Conservation (phyloP, 1,140 invertebrate species). For the Zaprionus inermis region DNA sequence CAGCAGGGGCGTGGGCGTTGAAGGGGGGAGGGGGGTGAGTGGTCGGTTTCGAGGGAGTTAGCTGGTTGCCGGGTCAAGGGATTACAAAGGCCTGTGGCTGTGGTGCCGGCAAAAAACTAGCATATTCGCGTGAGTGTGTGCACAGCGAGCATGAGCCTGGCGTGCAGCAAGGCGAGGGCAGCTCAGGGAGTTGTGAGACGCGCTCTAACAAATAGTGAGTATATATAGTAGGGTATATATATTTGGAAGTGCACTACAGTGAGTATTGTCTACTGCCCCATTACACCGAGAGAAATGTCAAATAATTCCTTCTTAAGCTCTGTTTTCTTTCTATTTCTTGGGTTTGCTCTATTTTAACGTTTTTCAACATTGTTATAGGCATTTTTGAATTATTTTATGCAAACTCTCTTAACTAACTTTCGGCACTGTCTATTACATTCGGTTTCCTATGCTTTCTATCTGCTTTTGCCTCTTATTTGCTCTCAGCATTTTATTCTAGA, state of each 20-base stretch:
- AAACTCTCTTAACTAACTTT: no score
- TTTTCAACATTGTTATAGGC: background rate
- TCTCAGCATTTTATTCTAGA: no score
- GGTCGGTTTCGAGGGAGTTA: no score
- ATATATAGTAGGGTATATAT: background rate
- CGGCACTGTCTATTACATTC: no score
- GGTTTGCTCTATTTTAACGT: background rate
- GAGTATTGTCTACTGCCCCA: no score
- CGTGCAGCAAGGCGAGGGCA: background rate
- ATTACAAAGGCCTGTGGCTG: constrained; percentile 72
- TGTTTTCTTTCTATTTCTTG: background rate
- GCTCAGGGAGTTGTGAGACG: background rate
- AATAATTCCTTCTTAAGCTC: background rate
- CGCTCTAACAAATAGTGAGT: background rate
- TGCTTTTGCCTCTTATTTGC: no score
- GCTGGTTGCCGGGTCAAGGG: background rate
- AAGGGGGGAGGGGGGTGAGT: no score
- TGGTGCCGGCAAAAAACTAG: constrained; percentile 48
- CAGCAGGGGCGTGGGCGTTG: background rate
- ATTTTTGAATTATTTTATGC: no score
- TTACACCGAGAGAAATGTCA: background rate
- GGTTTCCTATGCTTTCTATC: no score
- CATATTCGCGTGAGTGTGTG: background rate
- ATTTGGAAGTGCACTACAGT: background rate
- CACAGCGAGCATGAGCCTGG: constrained; percentile 20